Base-by-base conservation (phyloP, 2,797 vertebrate species). In the Hydrocynus forskahlii region DNA sequence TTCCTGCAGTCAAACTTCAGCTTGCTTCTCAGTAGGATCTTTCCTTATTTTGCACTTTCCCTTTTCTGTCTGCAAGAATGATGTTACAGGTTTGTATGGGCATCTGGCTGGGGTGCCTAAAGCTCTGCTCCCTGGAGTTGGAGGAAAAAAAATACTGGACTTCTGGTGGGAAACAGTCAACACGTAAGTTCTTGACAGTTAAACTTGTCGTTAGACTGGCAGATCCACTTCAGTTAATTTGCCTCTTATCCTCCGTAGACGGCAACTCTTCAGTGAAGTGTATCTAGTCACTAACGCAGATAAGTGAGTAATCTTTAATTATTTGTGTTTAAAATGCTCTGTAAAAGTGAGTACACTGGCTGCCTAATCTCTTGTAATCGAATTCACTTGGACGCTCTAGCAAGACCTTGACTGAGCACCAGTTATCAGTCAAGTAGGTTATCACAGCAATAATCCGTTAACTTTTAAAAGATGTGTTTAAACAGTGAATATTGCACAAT, bases 111-210 rank as follows among this genome's bases (percentile, higher is more conserved):
- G 94, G 0, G 92, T 96, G 0, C 95, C 95, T 0, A 96, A 96
- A 88, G 95, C 95, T 40, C 84, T 96, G 81, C 91, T 96, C 21
- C 95, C 95, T 63, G 95, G 95, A 25, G 90, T 89, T 0, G 93
- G 94, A 40, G 95, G 95, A 2, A 95, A 93, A 88, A 96, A 95
- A 85, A 95, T 96, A 67, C 89, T 96, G 29, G 94, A 96, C 84
- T 96, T 96, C 78, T 96, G 95, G 95, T 96, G 95, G 95, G 94
- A 95, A 89, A 92, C 91, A 0, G 94, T 96, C 67, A 96, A 96
- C 85, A 93, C 90, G 95, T 96, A 76, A 79, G 95, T 92, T 38
- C 50, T n/a, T 2, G 43, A 45, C 38, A 29, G 29, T 52, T 4
- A 29, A 12, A 54, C 35, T 29, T 16, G 25, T 35, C 60, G 5